Evolutionary conservation across 2,888 invertebrate species (phyloP), one percentile per base, ranked within the genome.

Genomic region (Pediacus dermestoides): DNA sequence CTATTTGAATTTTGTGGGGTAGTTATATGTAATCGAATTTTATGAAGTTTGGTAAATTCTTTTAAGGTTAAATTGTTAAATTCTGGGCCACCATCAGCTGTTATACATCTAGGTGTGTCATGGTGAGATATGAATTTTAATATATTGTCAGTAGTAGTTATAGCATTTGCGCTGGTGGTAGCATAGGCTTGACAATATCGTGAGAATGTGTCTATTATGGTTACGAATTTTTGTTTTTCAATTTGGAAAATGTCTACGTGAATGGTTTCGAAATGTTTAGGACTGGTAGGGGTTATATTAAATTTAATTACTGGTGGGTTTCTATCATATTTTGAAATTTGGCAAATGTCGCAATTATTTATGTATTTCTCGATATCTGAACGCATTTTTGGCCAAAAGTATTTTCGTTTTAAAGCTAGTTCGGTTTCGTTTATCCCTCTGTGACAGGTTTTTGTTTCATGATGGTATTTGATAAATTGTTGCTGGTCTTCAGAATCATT

Each of bases 201-300:
- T 4, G 52, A 38, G 23, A 57, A 57, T 16, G 34, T 42, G 12
- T 57, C 56, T 2, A 53, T 44, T 2, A 53, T 42, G 8, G 50
- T 56, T 11, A 55, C 3, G 15, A 50, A 53, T 2, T 47, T 16
- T 1, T 34, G 16, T 30, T 50, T 48, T 13, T 42, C 16, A 8
- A 51, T 30, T 13, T 39, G 45, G 18, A 50, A 57, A 2, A 50
- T 45, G 32, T 56, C 55, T 2, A 56, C 18, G 30, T 56, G 54
- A 8, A 58, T 26, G 3, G 48, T 45, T 37, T 57, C 50, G 2
- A 48, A 40, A 2, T 56, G 58, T 39, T 41, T 50, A 0, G 11
- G 28, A 3, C 52, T 44, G 1, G 52, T 53, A 34, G 51, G 48
- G 0, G 48, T 56, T 2, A 57, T 10, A 16, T 56, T 48, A 4